Percentiles rank a stretch among this genome's conserved stretches.
Conservation (phyloP, 1,140 invertebrate species). For the Luehdorfia chinensis region DNA sequence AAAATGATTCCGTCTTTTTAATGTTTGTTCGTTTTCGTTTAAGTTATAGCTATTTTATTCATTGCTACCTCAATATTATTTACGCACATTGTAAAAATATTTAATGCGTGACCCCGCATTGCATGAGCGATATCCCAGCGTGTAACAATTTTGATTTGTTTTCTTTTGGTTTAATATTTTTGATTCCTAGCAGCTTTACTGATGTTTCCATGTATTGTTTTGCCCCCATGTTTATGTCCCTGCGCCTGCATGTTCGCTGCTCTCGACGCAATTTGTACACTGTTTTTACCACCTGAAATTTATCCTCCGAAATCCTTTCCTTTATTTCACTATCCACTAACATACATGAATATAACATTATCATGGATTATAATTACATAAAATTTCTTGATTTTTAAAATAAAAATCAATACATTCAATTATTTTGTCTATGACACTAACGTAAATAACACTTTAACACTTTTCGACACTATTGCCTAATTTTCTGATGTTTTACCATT, state of each 20-base stretch:
- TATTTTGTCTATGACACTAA: too few species aligned
- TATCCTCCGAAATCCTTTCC: background rate
- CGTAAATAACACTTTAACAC: too few species aligned
- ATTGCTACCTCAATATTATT: slow-evolving; percentile 8
- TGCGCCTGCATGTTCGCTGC: slow-evolving; percentile 44
- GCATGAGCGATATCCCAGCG: slow-evolving; percentile 31
- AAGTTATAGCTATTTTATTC: background rate
- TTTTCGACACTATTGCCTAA: too few species aligned
- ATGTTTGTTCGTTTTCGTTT: background rate
- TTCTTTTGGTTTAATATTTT: slow-evolving; percentile 28
- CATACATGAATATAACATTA: too few species aligned
- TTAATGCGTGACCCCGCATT: slow-evolving; percentile 30
- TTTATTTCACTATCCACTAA: too few species aligned
- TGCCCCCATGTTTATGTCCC: slow-evolving; percentile 48
- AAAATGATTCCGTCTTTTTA: slow-evolving; percentile 10
- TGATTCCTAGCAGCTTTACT: slow-evolving; percentile 33
- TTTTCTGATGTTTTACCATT: too few species aligned
- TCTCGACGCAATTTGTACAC: slow-evolving; percentile 30
- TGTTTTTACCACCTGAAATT: slow-evolving; percentile 31
- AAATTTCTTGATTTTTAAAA: too few species aligned
- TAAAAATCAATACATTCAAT: too few species aligned
- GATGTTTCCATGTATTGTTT: slow-evolving; percentile 36
- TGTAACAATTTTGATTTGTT: slow-evolving; percentile 3
- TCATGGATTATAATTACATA: too few species aligned
- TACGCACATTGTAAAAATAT: background rate